These are phyloP conservation scores for Cataglyphis hispanica DNA, from an alignment of 1,140 invertebrate species.

Conservation along the genomic window DNA sequence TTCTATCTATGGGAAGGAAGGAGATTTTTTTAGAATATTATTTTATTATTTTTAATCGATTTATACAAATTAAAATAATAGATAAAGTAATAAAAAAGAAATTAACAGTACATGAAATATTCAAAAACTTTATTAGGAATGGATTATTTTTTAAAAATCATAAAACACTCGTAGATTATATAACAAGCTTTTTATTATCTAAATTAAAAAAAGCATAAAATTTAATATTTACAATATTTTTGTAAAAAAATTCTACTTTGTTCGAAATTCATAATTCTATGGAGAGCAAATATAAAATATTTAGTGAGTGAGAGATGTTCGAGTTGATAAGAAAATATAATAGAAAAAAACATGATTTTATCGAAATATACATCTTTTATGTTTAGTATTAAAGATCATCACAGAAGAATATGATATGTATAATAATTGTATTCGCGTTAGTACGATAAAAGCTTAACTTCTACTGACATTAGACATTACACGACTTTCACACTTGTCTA, in stretches of 20 bases:
- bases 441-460: slow-evolving; percentile 7
- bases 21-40: no score
- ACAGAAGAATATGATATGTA: slow-evolving; percentile 11
- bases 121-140: not conserved
- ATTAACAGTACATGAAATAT: not conserved
- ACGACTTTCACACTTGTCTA: not conserved
- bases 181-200: not conserved
- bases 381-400: slow-evolving; percentile 16
- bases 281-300: not conserved
- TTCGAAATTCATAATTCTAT: not conserved
- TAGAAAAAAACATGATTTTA: not conserved
- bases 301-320: not conserved
- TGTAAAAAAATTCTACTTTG: not conserved
- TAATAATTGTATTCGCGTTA: not conserved
- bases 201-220: not conserved
- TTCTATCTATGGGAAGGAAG: no score
- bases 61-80: no score
- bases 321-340: not conserved
- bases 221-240: not conserved
- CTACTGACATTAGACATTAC: not conserved
- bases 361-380: not conserved
- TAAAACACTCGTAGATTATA: not conserved
- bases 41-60: no score
- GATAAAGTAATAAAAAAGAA: no score
- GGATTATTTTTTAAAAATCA: not conserved